phyloP scores from a whole-genome alignment of 2,113 vertebrate species.

The Coracopsis vasa region DNA sequence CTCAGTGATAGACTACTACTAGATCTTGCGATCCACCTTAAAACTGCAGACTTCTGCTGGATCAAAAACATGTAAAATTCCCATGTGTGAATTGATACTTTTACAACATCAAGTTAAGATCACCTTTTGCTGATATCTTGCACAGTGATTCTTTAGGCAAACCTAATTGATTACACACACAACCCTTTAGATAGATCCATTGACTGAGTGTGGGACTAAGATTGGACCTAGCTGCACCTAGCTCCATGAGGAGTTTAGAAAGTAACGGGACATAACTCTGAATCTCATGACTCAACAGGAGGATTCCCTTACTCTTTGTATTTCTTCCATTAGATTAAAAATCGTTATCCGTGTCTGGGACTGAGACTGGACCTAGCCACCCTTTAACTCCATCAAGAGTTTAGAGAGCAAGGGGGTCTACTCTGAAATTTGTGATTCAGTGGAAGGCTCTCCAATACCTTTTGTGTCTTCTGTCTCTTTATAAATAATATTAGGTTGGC shows the following conservation, averaged over 20 bases:
- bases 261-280: neutral
- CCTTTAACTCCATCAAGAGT: neutral
- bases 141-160: no score
- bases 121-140: no score
- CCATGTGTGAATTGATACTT: no score
- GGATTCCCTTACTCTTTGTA: neutral
- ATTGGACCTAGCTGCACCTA: neutral
- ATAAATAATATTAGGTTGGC: neutral
- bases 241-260: neutral
- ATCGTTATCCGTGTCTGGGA: neutral
- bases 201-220: neutral
- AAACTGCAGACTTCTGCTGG: no score
- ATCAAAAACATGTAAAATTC: no score
- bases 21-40: no score
- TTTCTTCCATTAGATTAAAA: neutral
- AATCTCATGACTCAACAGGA: fast-evolving
- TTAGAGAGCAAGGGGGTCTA: fast-evolving
- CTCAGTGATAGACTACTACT: no score
- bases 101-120: no score
- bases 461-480: neutral
- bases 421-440: neutral
- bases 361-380: neutral
- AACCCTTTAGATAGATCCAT: neutral
- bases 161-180: no score
- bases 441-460: no score